A percentile compares a stretch with the other conserved stretches of the same genome.
These are phyloP conservation scores for Torymus auratus DNA, from an alignment of 2,888 invertebrate species.

Conservation along the genomic window DNA sequence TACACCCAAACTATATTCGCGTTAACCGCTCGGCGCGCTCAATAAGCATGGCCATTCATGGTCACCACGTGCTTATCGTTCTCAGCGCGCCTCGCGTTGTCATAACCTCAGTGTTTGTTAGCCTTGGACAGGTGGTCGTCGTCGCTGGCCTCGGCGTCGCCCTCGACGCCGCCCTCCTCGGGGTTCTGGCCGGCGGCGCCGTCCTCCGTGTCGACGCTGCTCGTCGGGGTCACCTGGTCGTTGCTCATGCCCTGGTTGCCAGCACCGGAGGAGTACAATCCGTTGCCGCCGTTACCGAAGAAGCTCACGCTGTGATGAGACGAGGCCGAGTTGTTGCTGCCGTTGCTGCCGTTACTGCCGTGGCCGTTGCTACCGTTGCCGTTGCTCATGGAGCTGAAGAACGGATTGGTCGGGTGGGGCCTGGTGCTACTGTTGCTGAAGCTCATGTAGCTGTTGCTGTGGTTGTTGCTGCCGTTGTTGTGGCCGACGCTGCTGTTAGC, in stretches of 20 bases:
- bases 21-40: not conserved
- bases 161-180: constrained; percentile 79
- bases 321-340: constrained; percentile 62
- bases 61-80: not conserved
- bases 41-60: constrained; percentile 11
- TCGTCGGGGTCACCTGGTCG: constrained; percentile 80
- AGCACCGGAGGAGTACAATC: not conserved
- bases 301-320: constrained; percentile 61
- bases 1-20: not conserved
- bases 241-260: constrained; percentile 19
- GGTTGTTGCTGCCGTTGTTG: constrained; percentile 5
- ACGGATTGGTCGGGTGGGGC: constrained; percentile 56
- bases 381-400: constrained; percentile 64
- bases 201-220: constrained; percentile 80
- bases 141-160: constrained; percentile 80
- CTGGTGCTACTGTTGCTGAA: constrained; percentile 15
- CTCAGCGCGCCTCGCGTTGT: not conserved
- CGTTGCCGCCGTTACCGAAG: constrained; percentile 43
- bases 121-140: constrained; percentile 69
- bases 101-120: constrained; percentile 61
- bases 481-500: not conserved
- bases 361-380: constrained; percentile 78
- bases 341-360: constrained; percentile 70
- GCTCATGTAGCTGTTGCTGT: constrained; percentile 14
- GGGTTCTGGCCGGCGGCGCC: constrained; percentile 76